Percentiles rank a stretch among this genome's conserved stretches.
Evolutionary conservation across 2,888 invertebrate species (phyloP).

Genomic region (Zonitis immaculata): DNA sequence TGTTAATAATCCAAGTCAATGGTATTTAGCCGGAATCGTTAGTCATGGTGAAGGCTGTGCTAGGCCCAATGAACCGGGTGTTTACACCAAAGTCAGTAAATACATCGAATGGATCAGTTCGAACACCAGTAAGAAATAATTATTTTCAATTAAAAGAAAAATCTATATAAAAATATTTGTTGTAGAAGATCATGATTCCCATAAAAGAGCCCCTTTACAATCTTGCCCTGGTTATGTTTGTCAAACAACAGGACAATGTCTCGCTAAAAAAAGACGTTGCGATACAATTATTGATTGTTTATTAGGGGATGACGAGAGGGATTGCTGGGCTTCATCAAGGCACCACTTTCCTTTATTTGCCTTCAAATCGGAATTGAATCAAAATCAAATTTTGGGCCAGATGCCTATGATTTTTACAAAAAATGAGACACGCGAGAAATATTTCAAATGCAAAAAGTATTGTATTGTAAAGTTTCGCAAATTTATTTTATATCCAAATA

Average conservation of each 20-base stretch:
- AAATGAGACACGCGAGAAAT: not conserved
- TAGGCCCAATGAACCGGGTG: slow-evolving; percentile 72
- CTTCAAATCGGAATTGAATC: not conserved
- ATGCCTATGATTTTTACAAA: too few relatives aligned
- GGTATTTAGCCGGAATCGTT: slow-evolving; percentile 79
- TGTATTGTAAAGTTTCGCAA: slow-evolving; percentile 2
- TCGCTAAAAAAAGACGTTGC: slow-evolving; percentile 62
- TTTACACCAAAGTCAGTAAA: slow-evolving; percentile 72
- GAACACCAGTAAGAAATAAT: slow-evolving; percentile 51
- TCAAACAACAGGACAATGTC: slow-evolving; percentile 60
- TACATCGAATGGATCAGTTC: slow-evolving; percentile 71
- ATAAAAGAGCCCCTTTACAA: slow-evolving; percentile 53
- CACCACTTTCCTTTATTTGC: not conserved
- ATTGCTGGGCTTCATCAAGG: slow-evolving; percentile 51
- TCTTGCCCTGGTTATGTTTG: slow-evolving; percentile 73
- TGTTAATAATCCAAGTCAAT: slow-evolving; percentile 60
- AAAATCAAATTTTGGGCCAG: not conserved
- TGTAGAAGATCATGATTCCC: slow-evolving; percentile 51
- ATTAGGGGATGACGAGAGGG: slow-evolving; percentile 73
- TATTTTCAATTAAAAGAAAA: too few relatives aligned
- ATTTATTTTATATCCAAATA: slow-evolving; percentile 5
- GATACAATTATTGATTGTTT: slow-evolving; percentile 72
- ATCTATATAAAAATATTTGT: not conserved
- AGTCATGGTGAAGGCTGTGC: slow-evolving; percentile 87
- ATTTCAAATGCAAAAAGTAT: slow-evolving; percentile 51